A percentile compares a stretch with the other conserved stretches of the same genome.
Conservation (phyloP, 2,113 vertebrate genomes). For the Arenaria interpres region DNA sequence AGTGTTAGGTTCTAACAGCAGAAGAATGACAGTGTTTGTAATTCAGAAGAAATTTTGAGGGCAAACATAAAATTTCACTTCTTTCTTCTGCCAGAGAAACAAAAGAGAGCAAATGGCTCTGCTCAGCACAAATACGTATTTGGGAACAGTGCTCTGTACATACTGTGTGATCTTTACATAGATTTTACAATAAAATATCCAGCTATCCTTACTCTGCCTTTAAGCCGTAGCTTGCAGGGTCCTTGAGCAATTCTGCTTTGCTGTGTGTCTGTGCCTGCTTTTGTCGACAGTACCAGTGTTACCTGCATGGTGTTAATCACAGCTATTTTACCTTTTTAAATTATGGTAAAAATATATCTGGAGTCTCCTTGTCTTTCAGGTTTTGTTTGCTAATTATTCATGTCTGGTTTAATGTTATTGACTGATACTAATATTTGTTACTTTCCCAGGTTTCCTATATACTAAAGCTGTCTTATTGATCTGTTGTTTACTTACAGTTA, state of each 20-base stretch:
- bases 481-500: not conserved
- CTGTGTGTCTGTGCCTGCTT: not conserved
- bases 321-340: not conserved
- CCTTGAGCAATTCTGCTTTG: not conserved
- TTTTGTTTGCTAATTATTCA: not conserved
- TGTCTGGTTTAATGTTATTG: not conserved
- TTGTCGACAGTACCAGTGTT: not conserved
- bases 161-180: not conserved
- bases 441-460: not conserved
- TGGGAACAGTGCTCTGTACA: not conserved
- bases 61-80: not conserved
- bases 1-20: not conserved
- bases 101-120: not conserved
- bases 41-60: not conserved
- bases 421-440: not conserved
- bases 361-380: not conserved
- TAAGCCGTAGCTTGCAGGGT: not conserved
- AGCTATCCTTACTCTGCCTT: not conserved
- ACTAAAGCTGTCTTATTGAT: not conserved
- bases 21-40: not conserved
- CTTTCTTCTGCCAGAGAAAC: not conserved
- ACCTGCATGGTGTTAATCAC: not conserved
- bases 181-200: not conserved
- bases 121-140: accelerated
- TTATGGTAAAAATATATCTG: not conserved